Percentiles rank a stretch among this genome's conserved stretches.
Evolutionary conservation across 1,140 invertebrate species (phyloP).

Genomic region (Thrips palmi): DNA sequence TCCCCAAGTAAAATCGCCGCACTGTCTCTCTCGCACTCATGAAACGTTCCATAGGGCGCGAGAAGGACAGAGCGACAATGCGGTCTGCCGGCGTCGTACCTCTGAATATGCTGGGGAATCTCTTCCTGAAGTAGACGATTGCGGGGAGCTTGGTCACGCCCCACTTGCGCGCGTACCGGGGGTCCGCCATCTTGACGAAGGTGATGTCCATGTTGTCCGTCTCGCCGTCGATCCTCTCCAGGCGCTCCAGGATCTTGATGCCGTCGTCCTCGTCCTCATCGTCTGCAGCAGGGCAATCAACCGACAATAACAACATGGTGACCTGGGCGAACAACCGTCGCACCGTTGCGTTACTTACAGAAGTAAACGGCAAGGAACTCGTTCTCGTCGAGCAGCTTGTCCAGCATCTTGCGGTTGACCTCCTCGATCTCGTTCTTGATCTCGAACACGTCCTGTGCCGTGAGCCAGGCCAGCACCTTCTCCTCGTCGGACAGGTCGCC

Average conservation of each 20-base stretch:
- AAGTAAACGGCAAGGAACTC: slow-evolving; percentile 91
- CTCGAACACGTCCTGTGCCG: slow-evolving; percentile 87
- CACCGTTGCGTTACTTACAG: slow-evolving; percentile 44
- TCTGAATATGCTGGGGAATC: slow-evolving; percentile 88
- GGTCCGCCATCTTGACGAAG: slow-evolving; percentile 86
- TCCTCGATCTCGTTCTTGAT: slow-evolving; percentile 94
- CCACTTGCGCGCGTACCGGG: slow-evolving; percentile 81
- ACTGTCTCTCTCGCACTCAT: too few species aligned
- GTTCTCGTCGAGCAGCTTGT: slow-evolving; percentile 83
- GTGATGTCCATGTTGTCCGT: slow-evolving; percentile 88
- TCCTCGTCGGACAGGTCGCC: slow-evolving; percentile 75
- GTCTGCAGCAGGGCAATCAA: slow-evolving; percentile 37
- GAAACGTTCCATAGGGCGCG: too few species aligned
- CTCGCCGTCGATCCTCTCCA: slow-evolving; percentile 85
- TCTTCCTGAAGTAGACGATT: slow-evolving; percentile 81
- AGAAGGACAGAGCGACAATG: too few species aligned
- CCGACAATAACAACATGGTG: too few species aligned
- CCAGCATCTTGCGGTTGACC: slow-evolving; percentile 87
- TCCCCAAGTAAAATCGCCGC: too few species aligned
- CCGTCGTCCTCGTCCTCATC: slow-evolving; percentile 63
- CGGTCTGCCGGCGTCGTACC: too few species aligned
- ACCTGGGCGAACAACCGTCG: too few species aligned
- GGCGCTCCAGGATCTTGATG: slow-evolving; percentile 53
- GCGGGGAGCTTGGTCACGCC: slow-evolving; percentile 84
- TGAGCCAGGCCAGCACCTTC: slow-evolving; percentile 71